Base-by-base conservation (phyloP, 2,888 invertebrate species). In the Octonoba sinensis region DNA sequence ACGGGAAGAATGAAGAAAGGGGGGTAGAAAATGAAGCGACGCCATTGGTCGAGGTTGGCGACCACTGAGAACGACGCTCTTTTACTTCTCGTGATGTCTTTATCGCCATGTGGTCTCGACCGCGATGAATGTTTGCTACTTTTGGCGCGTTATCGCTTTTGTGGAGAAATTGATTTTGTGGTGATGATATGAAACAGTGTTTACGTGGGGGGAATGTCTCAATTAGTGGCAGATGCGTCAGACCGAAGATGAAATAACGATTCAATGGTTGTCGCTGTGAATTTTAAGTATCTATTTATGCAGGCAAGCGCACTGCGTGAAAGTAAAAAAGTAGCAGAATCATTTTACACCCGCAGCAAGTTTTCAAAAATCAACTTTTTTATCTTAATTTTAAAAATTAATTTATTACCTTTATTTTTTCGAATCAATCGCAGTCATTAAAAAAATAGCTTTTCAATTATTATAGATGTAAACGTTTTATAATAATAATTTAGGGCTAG, bases 101-200 rank as follows among this genome's bases (percentile, higher is more conserved):
- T 73, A 81, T 81, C 79, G 78, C 72, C 78, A 79, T 79, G 72
- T 67, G 65, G 60, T 81, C 67, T 73, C 79, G 73, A 73, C 79
- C 54, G 73, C 44, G n/a, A 20, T 12, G 24, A 20, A 1, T 47
- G 73, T 54, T 69, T 69, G 56, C 62, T 18, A 54, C n/a, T n/a
- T 20, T 22, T 65, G 51, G 62, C 20, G 15, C 1, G 6, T 24
- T 46, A 79, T 81, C 69, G 62, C 73, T 44, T 13, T 1, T 47
- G 49, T 56, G 60, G 56, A 20, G 70, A 60, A 56, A 66, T 51
- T n/a, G 54, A 11, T n/a, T 18, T 54, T 54, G 36, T 24, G 36
- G 24, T 24, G 15, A 8, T 15, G 20, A 24, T 62, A 62, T 24
- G n/a, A 15, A 24, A 36, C 57, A 18, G n/a, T 13, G 57, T 57